Base-by-base conservation (phyloP, 2,888 invertebrate species). In the Brenthis ino region DNA sequence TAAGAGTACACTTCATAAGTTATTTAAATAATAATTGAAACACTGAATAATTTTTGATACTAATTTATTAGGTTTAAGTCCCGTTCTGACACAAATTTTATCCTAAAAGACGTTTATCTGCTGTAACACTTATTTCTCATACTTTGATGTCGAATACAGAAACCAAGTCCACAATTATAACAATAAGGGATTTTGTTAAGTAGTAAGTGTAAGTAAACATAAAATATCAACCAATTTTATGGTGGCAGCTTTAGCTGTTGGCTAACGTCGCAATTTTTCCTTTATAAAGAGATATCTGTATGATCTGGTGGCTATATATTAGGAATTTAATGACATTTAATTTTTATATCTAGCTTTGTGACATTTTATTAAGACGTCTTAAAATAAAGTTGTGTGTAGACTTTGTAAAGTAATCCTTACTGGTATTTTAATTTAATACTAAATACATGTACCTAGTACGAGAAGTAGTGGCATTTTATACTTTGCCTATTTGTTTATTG, bases 171-270 rank as follows among this genome's bases (percentile, higher is more conserved):
- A 76, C 75, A 77, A 76, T 77, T 82, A 75, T 82, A 85, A 88
- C 87, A 88, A 85, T 83, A 81, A 68, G 73, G 81, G 86, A 85
- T 87, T 85, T 78, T 77, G 81, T 79, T 90, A 90, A 89, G 88
- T 86, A 88, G 81, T 75, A 16, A 16, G 16, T 16, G n/a, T n/a
- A n/a, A n/a, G n/a, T n/a, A n/a, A n/a, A 75, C 77, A 82, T 90
- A 88, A 91, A 89, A 84, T 87, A 87, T 86, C 77, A 74, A 72
- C 77, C 77, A 74, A 77, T 77, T 80, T 81, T 81, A 80, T 77
- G 76, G 76, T 77, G 78, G 77, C 79, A 76, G 70, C 77, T 83
- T 82, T 82, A 75, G 75, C 71, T 73, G 72, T 75, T 77, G 67
- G 70, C 63, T 24, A 76, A 75, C 69, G 71, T 75, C 61, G 76